These are phyloP conservation scores for Incurvaria masculella DNA, from an alignment of 2,888 invertebrate genomes.

Conservation along the genomic window DNA sequence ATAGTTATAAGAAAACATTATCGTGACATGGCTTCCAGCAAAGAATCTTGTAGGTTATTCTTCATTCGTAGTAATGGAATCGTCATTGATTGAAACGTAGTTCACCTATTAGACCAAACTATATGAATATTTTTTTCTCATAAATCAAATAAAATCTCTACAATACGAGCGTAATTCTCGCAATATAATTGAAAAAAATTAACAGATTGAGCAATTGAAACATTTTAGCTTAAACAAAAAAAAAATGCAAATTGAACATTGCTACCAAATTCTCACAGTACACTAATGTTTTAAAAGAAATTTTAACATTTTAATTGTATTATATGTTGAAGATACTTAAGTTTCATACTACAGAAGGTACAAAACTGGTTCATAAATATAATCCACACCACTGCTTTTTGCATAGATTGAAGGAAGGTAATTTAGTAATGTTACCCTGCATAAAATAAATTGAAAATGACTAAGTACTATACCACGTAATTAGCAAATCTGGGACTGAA, in stretches of 20 bases:
- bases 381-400: conserved; percentile 1
- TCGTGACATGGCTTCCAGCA: no score
- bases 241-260: conserved; percentile 1
- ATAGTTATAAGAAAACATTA: no score
- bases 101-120: no score
- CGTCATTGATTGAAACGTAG: no score
- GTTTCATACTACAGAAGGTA: neutral
- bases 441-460: conserved; percentile 8
- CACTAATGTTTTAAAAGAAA: neutral
- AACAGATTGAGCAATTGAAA: conserved; percentile 14
- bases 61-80: no score
- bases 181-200: conserved; percentile 16
- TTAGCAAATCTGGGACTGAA: conserved; percentile 10
- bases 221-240: neutral
- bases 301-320: neutral
- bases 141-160: conserved; percentile 11
- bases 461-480: conserved; percentile 13
- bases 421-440: neutral
- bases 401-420: conserved; percentile 6
- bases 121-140: no score
- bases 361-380: neutral
- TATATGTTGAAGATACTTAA: neutral
- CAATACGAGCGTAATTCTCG: conserved; percentile 16
- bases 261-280: conserved; percentile 8
- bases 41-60: no score